Percentiles rank a stretch among this genome's conserved stretches.
These are phyloP conservation scores for Sandelia bainsii DNA, from an alignment of 2,797 vertebrate species.

Conservation along the genomic window DNA sequence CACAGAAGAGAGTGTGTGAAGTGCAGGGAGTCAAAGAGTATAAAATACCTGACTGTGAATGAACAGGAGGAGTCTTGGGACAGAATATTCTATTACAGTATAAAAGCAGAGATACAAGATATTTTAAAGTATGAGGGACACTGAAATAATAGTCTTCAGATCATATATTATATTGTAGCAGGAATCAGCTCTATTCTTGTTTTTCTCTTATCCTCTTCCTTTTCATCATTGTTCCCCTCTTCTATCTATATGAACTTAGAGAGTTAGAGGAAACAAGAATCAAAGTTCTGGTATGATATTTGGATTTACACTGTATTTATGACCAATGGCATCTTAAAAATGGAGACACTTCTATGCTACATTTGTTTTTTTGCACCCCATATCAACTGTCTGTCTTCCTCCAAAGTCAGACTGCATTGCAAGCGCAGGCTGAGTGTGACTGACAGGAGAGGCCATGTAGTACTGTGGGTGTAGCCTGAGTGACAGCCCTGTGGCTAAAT, in stretches of 20 bases:
- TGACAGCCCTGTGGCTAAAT: conserved; percentile 62
- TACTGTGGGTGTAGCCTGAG: conserved; percentile 58
- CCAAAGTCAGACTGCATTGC: conserved; percentile 28
- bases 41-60: conserved; percentile 69
- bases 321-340: conserved; percentile 46
- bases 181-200: conserved; percentile 47
- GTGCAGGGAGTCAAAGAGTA: conserved; percentile 65
- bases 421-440: conserved; percentile 42
- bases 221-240: conserved; percentile 28
- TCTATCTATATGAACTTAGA: conserved; percentile 18
- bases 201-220: conserved; percentile 43
- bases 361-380: conserved; percentile 44
- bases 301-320: conserved; percentile 29
- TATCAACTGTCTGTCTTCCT: conserved; percentile 52
- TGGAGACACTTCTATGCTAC: conserved; percentile 35
- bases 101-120: conserved; percentile 47
- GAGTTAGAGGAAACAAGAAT: conserved; percentile 25
- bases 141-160: conserved; percentile 50
- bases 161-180: conserved; percentile 60
- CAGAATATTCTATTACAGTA: conserved; percentile 67
- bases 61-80: conserved; percentile 67
- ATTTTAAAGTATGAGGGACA: conserved; percentile 46
- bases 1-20: conserved; percentile 66
- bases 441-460: conserved; percentile 57
- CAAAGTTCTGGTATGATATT: conserved; percentile 25